These are phyloP conservation scores for Gnatocerus cornutus DNA, from an alignment of 2,888 invertebrate species.

Conservation along the genomic window DNA sequence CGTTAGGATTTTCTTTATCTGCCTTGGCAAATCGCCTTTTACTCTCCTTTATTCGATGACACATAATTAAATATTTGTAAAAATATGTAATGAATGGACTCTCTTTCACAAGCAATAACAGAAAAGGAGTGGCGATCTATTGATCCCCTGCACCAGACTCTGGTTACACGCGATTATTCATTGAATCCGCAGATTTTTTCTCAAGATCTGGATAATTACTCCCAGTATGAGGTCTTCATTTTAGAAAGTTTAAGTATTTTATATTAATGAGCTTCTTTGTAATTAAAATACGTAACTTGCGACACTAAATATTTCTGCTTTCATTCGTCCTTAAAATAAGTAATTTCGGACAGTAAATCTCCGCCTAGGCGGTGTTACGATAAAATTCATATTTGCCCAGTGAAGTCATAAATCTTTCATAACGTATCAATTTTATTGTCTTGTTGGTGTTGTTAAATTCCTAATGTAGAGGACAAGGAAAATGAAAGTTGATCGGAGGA, in stretches of 20 bases:
- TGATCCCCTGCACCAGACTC: neutral
- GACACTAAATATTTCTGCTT: neutral
- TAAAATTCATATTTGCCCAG: constrained; percentile 10
- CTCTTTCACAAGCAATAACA: neutral
- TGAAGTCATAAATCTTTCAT: constrained; percentile 20
- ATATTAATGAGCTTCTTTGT: neutral
- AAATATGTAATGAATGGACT: neutral
- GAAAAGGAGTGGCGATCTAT: constrained; percentile 5
- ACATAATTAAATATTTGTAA: neutral
- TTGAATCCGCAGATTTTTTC: neutral
- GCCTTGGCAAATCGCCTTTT: constrained; percentile 2
- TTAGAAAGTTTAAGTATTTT: neutral
- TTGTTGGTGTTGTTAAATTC: constrained; percentile 7
- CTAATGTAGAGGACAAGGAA: constrained; percentile 22
- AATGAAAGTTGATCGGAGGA: constrained; percentile 14
- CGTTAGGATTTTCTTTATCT: neutral
- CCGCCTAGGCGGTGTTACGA: constrained; percentile 10
- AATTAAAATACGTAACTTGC: neutral
- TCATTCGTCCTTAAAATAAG: neutral
- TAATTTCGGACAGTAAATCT: constrained; percentile 17
- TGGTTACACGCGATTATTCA: neutral
- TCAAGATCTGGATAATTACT: neutral
- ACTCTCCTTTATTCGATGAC: neutral
- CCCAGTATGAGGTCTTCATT: neutral
- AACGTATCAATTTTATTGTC: constrained; percentile 27